Base-by-base conservation (phyloP, 2,113 vertebrate species). In the Glaucomys volans region DNA sequence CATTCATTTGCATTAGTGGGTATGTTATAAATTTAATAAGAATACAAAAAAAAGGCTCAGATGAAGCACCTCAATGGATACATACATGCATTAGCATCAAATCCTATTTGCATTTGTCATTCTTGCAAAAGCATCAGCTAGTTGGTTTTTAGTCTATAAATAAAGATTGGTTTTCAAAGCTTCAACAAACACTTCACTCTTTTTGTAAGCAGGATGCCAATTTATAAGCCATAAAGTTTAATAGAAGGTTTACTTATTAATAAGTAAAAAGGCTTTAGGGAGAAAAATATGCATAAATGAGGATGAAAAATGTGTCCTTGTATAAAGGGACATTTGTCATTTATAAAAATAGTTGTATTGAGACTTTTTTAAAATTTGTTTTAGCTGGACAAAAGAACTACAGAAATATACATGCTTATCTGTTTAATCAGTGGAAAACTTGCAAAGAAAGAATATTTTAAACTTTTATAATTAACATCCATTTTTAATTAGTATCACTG, bases 401-500 rank as follows among this genome's bases (percentile, higher is more conserved):
- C 1, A 80, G 10, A 26, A 87, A 71, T 93, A 66, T 24, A 62
- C 90, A 93, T 64, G 26, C 32, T 24, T 82, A 5, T 83, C n/a
- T 76, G 20, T 95, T 4, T 85, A 17, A 50, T 57, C 90, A 52
- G 5, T 95, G 50, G 52, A 42, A 93, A 96, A 94, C 71, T 96
- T 97, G 54, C 93, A 92, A 96, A 93, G 84, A 88, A 96, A 96
- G 28, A 4, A 40, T 66, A 90, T 94, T 89, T 98, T 94, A 97
- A 97, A 96, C 47, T 97, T 89, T 97, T n/a, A 97, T 95, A 97
- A 98, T 97, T 97, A 98, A 96, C 94, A 87, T 97, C 90, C 93
- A 77, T 96, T 98, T 98, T 97, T 97, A 98, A 97, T 98, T 98
- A 97, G 75, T 69, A 97, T 97, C 59, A 95, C 71, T 93, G 90